These are phyloP conservation scores for Solenopsis fugax DNA, from an alignment of 1,140 invertebrate genomes.

Conservation along the genomic window DNA sequence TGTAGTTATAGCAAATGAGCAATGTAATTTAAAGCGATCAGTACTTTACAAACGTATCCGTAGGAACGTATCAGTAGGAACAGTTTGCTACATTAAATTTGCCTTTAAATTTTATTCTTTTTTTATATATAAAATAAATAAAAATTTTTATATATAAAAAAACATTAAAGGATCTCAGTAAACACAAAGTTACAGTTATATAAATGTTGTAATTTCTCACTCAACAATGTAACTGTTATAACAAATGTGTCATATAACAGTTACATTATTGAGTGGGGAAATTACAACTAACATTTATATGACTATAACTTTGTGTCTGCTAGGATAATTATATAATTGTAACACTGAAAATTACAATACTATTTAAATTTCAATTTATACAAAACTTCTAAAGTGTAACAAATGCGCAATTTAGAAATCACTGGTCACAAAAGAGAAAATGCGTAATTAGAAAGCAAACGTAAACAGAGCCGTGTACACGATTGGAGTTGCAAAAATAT, in stretches of 20 bases:
- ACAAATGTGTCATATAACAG: no score
- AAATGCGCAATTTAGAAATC: neutral
- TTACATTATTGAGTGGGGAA: no score
- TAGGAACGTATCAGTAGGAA: no score
- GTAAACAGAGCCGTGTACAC: neutral
- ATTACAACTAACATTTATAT: no score
- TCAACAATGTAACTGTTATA: no score
- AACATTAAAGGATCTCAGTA: no score
- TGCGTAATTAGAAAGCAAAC: neutral
- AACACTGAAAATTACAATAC: neutral
- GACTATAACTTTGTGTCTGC: no score
- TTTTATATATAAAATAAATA: neutral
- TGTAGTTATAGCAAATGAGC: no score
- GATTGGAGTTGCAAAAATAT: neutral
- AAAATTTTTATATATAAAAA: neutral
- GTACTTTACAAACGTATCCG: slow-evolving; percentile 3
- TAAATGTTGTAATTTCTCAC: no score
- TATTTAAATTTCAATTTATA: neutral
- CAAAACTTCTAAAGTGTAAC: neutral
- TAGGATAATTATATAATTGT: neutral
- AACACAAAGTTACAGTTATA: no score
- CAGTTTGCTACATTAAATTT: neutral
- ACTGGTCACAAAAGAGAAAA: neutral
- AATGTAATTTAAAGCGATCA: neutral
- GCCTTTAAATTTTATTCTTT: neutral